Percentiles rank a stretch among this genome's conserved stretches.
phyloP scores from a whole-genome alignment of 1,140 invertebrate genomes.

The Matsumurasca onukii region DNA sequence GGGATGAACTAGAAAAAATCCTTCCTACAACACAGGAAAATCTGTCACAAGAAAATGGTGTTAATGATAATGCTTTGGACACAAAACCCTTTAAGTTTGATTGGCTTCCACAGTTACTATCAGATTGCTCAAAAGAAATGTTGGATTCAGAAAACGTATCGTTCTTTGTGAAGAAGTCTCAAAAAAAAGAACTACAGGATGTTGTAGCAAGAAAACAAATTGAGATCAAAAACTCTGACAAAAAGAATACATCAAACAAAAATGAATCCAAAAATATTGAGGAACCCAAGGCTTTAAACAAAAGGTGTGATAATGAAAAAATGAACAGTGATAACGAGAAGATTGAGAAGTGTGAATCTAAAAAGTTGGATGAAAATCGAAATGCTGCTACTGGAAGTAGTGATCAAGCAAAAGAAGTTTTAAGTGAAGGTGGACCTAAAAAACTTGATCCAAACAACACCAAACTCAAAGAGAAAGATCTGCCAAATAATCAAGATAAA shows the following conservation, averaged over 20 bases:
- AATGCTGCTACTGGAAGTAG: background rate
- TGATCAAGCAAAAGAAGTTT: too few relatives aligned
- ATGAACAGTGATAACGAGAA: background rate
- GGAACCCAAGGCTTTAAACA: background rate
- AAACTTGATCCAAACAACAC: too few relatives aligned
- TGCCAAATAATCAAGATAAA: too few relatives aligned
- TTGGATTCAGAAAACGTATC: background rate
- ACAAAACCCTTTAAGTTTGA: background rate
- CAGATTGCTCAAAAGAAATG: background rate
- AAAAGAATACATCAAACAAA: background rate
- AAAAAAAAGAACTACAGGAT: background rate
- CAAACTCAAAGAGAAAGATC: too few relatives aligned
- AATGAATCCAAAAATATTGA: background rate
- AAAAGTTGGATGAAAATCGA: conserved; percentile 3
- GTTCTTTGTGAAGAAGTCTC: conserved; percentile 8
- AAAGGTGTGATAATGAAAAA: background rate
- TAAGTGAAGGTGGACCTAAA: too few relatives aligned
- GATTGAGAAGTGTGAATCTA: background rate
- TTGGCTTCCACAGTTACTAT: background rate
- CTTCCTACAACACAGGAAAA: background rate
- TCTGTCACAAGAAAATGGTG: background rate
- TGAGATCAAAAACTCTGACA: background rate
- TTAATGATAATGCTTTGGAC: background rate
- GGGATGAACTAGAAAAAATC: background rate
- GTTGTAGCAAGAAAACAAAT: background rate